phyloP scores from a whole-genome alignment of 2,888 invertebrate species.

The Uloborus plumipes region DNA sequence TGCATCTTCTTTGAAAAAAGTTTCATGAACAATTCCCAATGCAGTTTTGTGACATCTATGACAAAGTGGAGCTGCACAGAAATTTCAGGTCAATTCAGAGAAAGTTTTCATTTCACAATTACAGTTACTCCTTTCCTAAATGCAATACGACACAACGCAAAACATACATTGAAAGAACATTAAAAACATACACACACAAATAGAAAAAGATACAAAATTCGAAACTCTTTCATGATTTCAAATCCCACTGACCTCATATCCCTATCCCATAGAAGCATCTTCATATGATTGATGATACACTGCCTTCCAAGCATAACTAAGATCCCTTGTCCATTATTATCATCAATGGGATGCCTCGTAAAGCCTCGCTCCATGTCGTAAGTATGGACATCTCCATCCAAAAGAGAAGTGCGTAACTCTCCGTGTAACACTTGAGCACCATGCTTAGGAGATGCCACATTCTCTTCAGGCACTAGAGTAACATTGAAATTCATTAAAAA shows the following conservation, averaged over 20 bases:
- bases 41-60: too few relatives aligned
- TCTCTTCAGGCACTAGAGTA: constrained; percentile 85
- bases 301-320: constrained; percentile 83
- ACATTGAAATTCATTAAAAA: too few relatives aligned
- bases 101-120: too few relatives aligned
- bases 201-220: not conserved
- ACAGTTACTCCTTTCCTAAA: too few relatives aligned
- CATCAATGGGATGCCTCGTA: constrained; percentile 87
- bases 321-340: constrained; percentile 80
- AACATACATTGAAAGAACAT: not conserved
- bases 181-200: not conserved
- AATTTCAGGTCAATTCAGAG: too few relatives aligned
- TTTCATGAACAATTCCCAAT: too few relatives aligned
- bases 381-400: constrained; percentile 88
- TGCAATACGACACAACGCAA: not conserved
- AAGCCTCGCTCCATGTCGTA: constrained; percentile 95
- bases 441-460: constrained; percentile 85
- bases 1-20: too few relatives aligned
- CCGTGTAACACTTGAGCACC: constrained; percentile 90
- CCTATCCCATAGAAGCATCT: constrained; percentile 93
- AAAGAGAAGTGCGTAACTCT: constrained; percentile 87
- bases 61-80: too few relatives aligned
- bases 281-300: constrained; percentile 93
- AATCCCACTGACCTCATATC: constrained; percentile 80
- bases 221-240: not conserved